Base-by-base conservation (phyloP, 2,797 vertebrate species). In the Rhinoraja longicauda region DNA sequence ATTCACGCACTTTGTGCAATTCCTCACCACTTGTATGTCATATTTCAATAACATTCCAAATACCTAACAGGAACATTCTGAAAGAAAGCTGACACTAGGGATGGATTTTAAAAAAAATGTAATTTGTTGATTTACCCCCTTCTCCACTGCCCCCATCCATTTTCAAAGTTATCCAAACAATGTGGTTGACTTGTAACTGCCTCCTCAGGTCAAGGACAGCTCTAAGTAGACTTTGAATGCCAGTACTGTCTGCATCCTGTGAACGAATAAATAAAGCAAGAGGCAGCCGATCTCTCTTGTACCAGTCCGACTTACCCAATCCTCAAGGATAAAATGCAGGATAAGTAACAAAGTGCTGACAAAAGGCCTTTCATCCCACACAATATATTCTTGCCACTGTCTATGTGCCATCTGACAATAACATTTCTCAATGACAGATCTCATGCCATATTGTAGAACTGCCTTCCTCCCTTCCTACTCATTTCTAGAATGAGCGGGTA, bases 1-100 rank as follows among this genome's bases (percentile, higher is more conserved):
- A 32, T 39, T 70, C 67, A 75, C 21, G 24, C 36, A 39, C 45
- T 73, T 45, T 29, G 4, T 19, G 17, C 17, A 88, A 36, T 88
- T 17, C 5, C 5, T 24, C 70, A 92, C 67, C 24, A 92, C 5
- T 75, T 45, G 70, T 15, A 17, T 4, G 21, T 73, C 36, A 73
- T 24, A 29, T 90, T 90, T 72, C 72, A 73, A 53, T 73, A 92
- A 92, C 90, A 15, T 53, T 75, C 45, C 67, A 57, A 75, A 92
- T 92, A 75, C 90, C 70, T 75, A 26, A 75, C 90, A 2, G n/a
- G 90, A 92, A 57, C 67, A 91, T 21, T 91, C 45, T 15, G 64
- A 57, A 92, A 26, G 9, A 53, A 45, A 90, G 21, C 0, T 26
- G 32, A 24, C 88, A 45, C 36, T 53, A 70, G 90, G 70, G 39